These are phyloP conservation scores for Hystrix cristata DNA, from an alignment of 2,113 vertebrate genomes.

Conservation along the genomic window DNA sequence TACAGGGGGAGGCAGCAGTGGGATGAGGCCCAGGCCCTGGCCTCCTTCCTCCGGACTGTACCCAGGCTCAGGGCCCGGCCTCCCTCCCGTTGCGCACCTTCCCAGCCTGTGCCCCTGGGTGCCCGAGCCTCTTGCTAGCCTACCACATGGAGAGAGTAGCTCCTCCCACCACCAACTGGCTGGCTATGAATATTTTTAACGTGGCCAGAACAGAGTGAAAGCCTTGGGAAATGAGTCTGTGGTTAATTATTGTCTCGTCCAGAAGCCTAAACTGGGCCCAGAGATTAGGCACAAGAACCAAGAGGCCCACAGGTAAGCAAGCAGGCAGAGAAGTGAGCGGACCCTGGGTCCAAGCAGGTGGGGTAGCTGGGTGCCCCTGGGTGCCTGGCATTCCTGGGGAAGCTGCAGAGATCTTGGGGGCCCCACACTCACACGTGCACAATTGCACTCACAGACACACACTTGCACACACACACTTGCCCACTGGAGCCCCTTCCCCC, in stretches of 20 bases:
- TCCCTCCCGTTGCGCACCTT: not conserved
- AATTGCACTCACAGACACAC: not conserved
- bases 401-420: not conserved
- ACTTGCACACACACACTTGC: not conserved
- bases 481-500: not conserved
- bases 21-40: not conserved
- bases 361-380: not conserved
- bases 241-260: conserved; percentile 78
- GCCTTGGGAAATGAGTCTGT: conserved; percentile 50
- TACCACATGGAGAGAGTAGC: not conserved
- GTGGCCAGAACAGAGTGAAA: conserved; percentile 8
- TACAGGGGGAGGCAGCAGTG: not conserved
- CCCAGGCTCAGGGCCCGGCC: not conserved
- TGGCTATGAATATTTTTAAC: conserved; percentile 62
- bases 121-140: not conserved
- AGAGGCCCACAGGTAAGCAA: not conserved
- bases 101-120: not conserved
- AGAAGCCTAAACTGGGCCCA: not conserved
- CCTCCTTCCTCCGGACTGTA: not conserved
- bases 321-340: not conserved
- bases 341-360: not conserved
- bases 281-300: not conserved
- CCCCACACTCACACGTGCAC: not conserved
- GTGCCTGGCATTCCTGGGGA: not conserved
- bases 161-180: conserved; percentile 1